Percentiles rank a stretch among this genome's conserved stretches.
Conservation (phyloP, 2,113 vertebrate genomes). For the Euleptes europaea region DNA sequence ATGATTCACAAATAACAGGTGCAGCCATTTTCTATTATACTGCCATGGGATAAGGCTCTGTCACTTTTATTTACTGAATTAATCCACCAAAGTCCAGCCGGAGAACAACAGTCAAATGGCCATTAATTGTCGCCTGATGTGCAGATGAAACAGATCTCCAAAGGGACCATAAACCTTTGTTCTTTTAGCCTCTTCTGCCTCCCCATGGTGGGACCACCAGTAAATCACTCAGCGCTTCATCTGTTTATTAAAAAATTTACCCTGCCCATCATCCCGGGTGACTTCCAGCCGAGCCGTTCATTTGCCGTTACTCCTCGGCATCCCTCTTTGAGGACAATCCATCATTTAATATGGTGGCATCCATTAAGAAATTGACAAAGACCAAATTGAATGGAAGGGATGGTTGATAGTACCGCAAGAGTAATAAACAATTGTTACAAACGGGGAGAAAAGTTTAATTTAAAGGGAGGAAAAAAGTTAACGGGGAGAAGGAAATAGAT, state of each 20-base stretch:
- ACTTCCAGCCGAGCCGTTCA: slow-evolving; percentile 22
- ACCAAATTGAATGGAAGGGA: neutral
- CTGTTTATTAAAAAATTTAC: slow-evolving; percentile 77
- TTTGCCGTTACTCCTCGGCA: neutral
- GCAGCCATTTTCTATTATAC: slow-evolving; percentile 73
- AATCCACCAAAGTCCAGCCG: slow-evolving; percentile 84
- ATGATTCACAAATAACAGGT: slow-evolving; percentile 84
- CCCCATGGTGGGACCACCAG: slow-evolving; percentile 67
- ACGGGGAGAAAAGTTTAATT: slow-evolving; percentile 3
- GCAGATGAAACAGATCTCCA: slow-evolving; percentile 83
- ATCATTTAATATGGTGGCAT: neutral
- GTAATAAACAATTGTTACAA: neutral
- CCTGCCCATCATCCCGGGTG: slow-evolving; percentile 62
- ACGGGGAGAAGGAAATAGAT: neutral
- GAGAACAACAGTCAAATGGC: slow-evolving; percentile 83
- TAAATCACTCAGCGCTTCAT: slow-evolving; percentile 74
- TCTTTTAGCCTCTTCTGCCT: slow-evolving; percentile 71
- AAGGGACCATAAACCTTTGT: slow-evolving; percentile 82
- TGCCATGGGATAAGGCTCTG: slow-evolving; percentile 75
- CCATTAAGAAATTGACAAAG: slow-evolving; percentile 1
- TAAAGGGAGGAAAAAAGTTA: neutral
- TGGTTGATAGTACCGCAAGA: neutral
- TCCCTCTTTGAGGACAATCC: slow-evolving; percentile 31
- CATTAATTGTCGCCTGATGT: slow-evolving; percentile 85
- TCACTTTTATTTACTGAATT: slow-evolving; percentile 87